These are phyloP conservation scores for Pagrus major DNA, from an alignment of 2,113 vertebrate species.

Conservation along the genomic window DNA sequence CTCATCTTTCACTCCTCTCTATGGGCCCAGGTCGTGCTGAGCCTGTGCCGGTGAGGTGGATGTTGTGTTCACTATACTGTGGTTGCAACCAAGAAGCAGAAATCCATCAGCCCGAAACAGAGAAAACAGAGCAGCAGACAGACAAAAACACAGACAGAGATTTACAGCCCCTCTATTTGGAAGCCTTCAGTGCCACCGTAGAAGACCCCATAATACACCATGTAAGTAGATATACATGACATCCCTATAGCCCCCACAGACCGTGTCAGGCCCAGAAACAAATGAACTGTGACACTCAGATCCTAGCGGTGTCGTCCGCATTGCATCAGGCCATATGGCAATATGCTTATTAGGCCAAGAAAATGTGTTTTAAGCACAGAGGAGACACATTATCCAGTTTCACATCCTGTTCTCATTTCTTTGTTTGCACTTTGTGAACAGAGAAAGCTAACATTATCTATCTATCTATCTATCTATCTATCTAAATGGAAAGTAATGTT, in stretches of 20 bases:
- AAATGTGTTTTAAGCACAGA: constrained; percentile 48
- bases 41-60: constrained; percentile 33
- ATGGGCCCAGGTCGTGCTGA: constrained; percentile 54
- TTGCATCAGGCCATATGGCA: constrained; percentile 66
- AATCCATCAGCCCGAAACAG: constrained; percentile 12
- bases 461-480: too few relatives aligned
- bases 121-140: constrained; percentile 27
- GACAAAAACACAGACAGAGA: constrained; percentile 42
- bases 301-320: constrained; percentile 50
- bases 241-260: constrained; percentile 27
- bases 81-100: constrained; percentile 26
- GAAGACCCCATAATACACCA: constrained; percentile 21
- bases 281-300: constrained; percentile 66
- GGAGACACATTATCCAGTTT: constrained; percentile 53
- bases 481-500: too few relatives aligned
- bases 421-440: constrained; percentile 21
- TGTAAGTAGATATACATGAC: constrained; percentile 61
- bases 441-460: too few relatives aligned
- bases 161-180: constrained; percentile 31
- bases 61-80: constrained; percentile 18
- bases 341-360: constrained; percentile 64
- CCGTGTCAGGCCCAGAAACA: constrained; percentile 43
- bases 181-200: constrained; percentile 30
- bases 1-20: constrained; percentile 5
- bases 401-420: constrained; percentile 39